phyloP scores from a whole-genome alignment of 2,113 vertebrate genomes.

The Actinemys pallida region DNA sequence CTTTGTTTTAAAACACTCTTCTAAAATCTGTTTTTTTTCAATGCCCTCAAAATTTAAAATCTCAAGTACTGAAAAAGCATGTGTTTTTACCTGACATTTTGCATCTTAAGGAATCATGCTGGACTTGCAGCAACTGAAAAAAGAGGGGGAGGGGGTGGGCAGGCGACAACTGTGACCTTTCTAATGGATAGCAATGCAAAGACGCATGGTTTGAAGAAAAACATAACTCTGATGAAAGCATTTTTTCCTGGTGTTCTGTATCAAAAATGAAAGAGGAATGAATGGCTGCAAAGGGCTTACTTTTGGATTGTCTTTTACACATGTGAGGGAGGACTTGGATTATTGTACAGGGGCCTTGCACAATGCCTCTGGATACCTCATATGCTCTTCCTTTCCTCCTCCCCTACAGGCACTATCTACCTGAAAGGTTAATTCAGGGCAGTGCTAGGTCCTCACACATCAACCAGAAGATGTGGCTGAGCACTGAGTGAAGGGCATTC shows the following conservation, averaged over 20 bases:
- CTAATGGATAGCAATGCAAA: not conserved
- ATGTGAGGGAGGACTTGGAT: not conserved
- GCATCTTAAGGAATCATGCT: slow-evolving; percentile 40
- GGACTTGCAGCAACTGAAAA: slow-evolving; percentile 42
- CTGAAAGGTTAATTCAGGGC: not conserved
- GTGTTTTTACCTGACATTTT: slow-evolving; percentile 61
- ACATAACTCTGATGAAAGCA: not conserved
- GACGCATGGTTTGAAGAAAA: not conserved
- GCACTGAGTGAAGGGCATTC: slow-evolving; percentile 28
- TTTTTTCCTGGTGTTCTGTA: not conserved
- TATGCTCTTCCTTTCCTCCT: not conserved
- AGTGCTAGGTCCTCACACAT: not conserved
- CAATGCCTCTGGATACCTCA: not conserved
- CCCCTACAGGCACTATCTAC: not conserved
- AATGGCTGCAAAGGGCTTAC: not conserved
- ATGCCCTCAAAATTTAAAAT: slow-evolving; percentile 33
- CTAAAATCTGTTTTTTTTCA: slow-evolving; percentile 25
- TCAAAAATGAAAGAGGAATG: not conserved
- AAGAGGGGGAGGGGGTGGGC: slow-evolving; percentile 26
- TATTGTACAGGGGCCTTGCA: not conserved
- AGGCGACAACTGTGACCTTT: slow-evolving; percentile 37
- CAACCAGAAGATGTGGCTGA: fast-evolving
- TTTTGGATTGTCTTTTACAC: not conserved
- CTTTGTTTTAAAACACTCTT: slow-evolving; percentile 4
- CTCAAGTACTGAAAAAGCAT: slow-evolving; percentile 28